Percentiles rank a stretch among this genome's conserved stretches.
Evolutionary conservation across 1,140 invertebrate genomes (phyloP).

Genomic region (Aradophagus sp.): DNA sequence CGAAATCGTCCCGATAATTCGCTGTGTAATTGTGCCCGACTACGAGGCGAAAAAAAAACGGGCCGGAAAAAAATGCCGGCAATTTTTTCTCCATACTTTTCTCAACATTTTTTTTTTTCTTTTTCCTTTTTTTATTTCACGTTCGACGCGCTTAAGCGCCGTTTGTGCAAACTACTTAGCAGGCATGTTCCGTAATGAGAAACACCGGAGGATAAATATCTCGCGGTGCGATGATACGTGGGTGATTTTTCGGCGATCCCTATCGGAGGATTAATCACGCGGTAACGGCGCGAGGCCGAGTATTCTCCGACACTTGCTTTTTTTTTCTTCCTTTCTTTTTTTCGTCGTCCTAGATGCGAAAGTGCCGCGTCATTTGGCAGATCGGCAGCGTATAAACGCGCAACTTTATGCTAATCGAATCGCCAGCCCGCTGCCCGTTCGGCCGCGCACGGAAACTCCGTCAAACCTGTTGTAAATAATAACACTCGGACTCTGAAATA

Average conservation of each 20-base stretch:
- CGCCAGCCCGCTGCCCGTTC: background rate
- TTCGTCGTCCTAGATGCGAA: constrained; percentile 8
- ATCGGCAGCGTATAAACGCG: constrained; percentile 28
- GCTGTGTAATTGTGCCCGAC: constrained; percentile 15
- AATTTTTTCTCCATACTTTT: too few relatives aligned
- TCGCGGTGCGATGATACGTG: constrained; percentile 32
- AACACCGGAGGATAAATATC: constrained; percentile 39
- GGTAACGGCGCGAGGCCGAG: constrained; percentile 28
- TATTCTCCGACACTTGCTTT: constrained; percentile 24
- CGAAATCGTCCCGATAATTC: constrained; percentile 20
- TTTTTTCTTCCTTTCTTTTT: too few relatives aligned
- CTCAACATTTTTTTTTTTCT: too few relatives aligned
- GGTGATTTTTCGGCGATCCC: constrained; percentile 42
- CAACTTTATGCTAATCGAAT: constrained; percentile 38
- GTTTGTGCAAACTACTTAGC: constrained; percentile 42
- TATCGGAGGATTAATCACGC: constrained; percentile 42
- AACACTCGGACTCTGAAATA: constrained; percentile 35
- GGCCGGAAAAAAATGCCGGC: too few relatives aligned
- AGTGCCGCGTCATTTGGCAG: constrained; percentile 24
- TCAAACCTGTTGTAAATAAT: constrained; percentile 42
- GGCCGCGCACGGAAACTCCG: constrained; percentile 12
- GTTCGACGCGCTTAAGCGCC: constrained; percentile 24
- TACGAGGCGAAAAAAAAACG: constrained; percentile 16
- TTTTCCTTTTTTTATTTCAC: constrained; percentile 17
- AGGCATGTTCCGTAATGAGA: constrained; percentile 32